Conservation (phyloP, 1,140 invertebrate genomes). For the Nasonia longicornis region DNA sequence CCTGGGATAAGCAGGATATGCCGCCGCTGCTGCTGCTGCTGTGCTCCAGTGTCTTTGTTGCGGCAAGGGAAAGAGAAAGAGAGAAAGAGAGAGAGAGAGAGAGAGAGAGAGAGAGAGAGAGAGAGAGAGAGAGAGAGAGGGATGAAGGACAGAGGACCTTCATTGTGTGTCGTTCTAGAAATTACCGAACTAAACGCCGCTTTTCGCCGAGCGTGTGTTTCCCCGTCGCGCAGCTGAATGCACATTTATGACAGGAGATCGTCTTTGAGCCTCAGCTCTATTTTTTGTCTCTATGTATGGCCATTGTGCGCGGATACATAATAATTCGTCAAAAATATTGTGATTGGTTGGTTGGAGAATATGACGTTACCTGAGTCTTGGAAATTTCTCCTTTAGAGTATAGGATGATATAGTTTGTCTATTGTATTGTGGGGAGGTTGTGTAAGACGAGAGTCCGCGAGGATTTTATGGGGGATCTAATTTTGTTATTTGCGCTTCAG, state of each 20-base stretch:
- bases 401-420: conserved; percentile 13
- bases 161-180: conserved; percentile 60
- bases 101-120: not conserved
- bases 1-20: conserved; percentile 64
- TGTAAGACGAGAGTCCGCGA: not conserved
- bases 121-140: not conserved
- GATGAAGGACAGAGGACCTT: conserved; percentile 49
- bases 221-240: conserved; percentile 58
- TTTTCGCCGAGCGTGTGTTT: conserved; percentile 54
- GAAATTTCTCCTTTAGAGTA: not conserved
- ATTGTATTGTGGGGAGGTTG: not conserved
- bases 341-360: conserved; percentile 64
- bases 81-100: not conserved
- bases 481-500: not conserved
- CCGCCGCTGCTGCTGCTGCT: conserved; percentile 21
- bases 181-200: conserved; percentile 55
- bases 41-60: conserved; percentile 62
- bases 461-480: not conserved
- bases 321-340: conserved; percentile 71
- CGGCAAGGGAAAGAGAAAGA: conserved; percentile 39
- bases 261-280: not conserved
- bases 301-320: conserved; percentile 59
- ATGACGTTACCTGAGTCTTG: conserved; percentile 62
- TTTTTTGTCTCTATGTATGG: conserved; percentile 43
- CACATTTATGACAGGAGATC: conserved; percentile 53